Evolutionary conservation across 2,797 vertebrate genomes (phyloP).

Genomic region (Halcyon smyrnensis): DNA sequence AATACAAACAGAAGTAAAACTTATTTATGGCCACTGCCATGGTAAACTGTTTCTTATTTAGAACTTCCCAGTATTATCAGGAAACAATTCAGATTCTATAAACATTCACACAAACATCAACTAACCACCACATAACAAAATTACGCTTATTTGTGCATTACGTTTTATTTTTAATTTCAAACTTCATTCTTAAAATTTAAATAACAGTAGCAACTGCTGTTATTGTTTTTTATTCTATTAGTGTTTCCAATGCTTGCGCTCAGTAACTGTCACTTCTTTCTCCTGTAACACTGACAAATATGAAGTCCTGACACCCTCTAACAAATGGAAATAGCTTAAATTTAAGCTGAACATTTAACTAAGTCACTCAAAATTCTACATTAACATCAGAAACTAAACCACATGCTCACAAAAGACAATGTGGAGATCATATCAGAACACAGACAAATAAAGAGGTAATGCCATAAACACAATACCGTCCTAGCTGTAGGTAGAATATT

Average conservation of each 20-base stretch:
- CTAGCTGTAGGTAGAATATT: constrained; percentile 22
- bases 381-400: not conserved
- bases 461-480: not conserved
- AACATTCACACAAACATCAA: not conserved
- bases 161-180: not conserved
- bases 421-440: not conserved
- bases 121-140: not conserved
- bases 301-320: not conserved
- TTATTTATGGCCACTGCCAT: not conserved
- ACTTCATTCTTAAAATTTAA: not conserved
- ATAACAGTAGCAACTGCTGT: not conserved
- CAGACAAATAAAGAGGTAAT: not conserved
- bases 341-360: not conserved
- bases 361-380: not conserved
- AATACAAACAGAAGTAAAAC: not conserved
- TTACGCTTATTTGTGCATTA: not conserved
- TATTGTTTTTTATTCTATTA: not conserved
- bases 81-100: not conserved
- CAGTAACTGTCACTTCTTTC: not conserved
- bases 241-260: not conserved
- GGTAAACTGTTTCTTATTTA: not conserved
- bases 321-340: not conserved
- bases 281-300: not conserved
- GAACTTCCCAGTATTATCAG: not conserved
- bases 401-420: not conserved